Conservation (phyloP, 2,888 invertebrate genomes). For the Conistra vaccinii region DNA sequence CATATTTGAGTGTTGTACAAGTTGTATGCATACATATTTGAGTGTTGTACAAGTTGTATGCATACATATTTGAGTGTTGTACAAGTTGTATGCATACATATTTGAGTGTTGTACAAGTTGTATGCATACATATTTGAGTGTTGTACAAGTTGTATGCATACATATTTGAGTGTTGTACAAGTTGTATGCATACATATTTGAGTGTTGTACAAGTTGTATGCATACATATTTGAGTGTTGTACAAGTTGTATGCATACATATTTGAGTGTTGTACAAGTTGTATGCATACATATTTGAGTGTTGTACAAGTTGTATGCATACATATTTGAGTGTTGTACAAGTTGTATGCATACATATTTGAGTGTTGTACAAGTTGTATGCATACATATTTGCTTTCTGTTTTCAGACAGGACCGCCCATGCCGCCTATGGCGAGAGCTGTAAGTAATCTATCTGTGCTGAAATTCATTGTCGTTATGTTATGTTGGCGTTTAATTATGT, state of each 20-base stretch:
- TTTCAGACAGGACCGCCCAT: constrained; percentile 81
- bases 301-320: neutral
- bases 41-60: neutral
- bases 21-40: neutral
- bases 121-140: neutral
- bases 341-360: neutral
- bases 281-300: neutral
- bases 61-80: constrained; percentile 1
- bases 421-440: constrained; percentile 82
- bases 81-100: neutral
- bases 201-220: neutral
- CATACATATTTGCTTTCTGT: constrained; percentile 11
- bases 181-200: neutral
- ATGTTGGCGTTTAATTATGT: neutral
- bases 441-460: constrained; percentile 69
- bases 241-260: neutral
- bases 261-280: constrained; percentile 1
- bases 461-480: neutral
- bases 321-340: constrained; percentile 5
- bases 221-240: constrained; percentile 1
- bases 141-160: neutral
- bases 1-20: constrained; percentile 5
- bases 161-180: constrained; percentile 5
- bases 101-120: constrained; percentile 1
- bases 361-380: neutral